Conservation (phyloP, 2,113 vertebrate genomes). For the Cryptotis parvus region DNA sequence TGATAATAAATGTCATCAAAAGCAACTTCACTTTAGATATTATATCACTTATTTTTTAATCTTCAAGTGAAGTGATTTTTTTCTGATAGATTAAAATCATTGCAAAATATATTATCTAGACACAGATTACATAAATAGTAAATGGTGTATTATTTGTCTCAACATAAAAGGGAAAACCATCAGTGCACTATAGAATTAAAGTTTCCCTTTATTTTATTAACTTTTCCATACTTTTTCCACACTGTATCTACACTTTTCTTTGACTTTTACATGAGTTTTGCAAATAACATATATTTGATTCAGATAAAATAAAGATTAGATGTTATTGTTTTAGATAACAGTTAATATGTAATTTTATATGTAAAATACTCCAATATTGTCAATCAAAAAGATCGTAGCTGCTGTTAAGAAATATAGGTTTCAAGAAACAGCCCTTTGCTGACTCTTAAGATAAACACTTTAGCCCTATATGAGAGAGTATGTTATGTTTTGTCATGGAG, state of each 20-base stretch:
- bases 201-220: background rate
- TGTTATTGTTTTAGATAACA: constrained; percentile 46
- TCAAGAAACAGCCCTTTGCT: constrained; percentile 77
- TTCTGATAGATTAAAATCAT: no score
- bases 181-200: background rate
- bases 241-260: background rate
- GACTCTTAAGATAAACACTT: constrained; percentile 80
- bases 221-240: background rate
- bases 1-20: background rate
- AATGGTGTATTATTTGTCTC: background rate
- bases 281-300: background rate
- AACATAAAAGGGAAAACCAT: background rate
- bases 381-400: constrained; percentile 62
- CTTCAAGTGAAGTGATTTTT: no score
- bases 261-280: constrained; percentile 15
- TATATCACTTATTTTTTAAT: background rate
- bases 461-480: constrained; percentile 82
- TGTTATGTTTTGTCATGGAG: constrained; percentile 80
- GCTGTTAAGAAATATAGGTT: constrained; percentile 60
- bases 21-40: constrained; percentile 41
- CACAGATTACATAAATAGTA: background rate
- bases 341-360: constrained; percentile 15
- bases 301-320: constrained; percentile 8
- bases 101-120: background rate
- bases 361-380: constrained; percentile 23